Percentiles rank a stretch among this genome's conserved stretches.
Conservation (phyloP, 2,113 vertebrate genomes). For the Rhinichthys klamathensis region DNA sequence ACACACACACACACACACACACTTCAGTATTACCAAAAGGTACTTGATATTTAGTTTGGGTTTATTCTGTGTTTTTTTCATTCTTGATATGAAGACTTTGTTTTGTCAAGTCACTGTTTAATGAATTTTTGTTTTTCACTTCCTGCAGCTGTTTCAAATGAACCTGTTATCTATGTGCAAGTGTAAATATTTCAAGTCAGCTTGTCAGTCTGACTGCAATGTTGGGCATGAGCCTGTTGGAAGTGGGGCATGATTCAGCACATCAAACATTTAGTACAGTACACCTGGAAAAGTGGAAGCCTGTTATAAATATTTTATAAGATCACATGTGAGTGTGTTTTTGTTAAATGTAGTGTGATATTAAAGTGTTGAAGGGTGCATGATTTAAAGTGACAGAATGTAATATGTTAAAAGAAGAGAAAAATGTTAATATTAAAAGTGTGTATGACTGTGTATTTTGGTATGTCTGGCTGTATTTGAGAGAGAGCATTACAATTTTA, state of each 20-base stretch:
- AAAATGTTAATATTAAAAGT: conserved; percentile 4
- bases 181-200: conserved; percentile 64
- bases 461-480: neutral
- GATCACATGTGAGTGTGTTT: conserved; percentile 35
- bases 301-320: conserved; percentile 70
- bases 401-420: neutral
- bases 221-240: conserved; percentile 52
- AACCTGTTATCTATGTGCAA: neutral
- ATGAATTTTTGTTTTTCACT: neutral
- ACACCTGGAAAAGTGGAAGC: conserved; percentile 57
- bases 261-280: conserved; percentile 74
- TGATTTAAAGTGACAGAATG: neutral
- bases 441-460: neutral
- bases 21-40: neutral
- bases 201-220: conserved; percentile 68
- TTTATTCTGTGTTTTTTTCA: neutral
- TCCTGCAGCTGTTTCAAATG: neutral
- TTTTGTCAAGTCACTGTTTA: neutral
- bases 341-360: neutral
- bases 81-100: neutral
- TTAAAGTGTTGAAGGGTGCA: neutral
- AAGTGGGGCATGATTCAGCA: conserved; percentile 51
- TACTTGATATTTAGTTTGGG: neutral
- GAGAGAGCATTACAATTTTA: neutral
- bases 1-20: neutral